phyloP scores from a whole-genome alignment of 2,888 invertebrate species.

The Plagodis dolabraria region DNA sequence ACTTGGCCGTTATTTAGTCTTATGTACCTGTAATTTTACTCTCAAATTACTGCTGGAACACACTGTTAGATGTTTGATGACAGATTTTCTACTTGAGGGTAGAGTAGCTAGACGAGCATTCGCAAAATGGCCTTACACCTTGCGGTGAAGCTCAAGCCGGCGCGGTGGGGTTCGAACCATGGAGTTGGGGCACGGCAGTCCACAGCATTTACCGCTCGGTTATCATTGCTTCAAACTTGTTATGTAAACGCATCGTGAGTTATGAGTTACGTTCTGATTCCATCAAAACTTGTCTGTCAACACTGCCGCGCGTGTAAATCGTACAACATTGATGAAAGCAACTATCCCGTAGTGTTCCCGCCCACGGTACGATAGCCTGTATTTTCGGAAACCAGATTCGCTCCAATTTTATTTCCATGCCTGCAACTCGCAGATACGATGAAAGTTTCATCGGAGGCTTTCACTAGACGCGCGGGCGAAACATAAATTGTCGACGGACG shows the following conservation, averaged over 20 bases:
- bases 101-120: no score
- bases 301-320: slow-evolving; percentile 33
- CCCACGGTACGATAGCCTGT: slow-evolving; percentile 44
- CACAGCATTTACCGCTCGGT: no score
- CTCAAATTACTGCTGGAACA: no score
- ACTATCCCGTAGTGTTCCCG: slow-evolving; percentile 41
- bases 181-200: no score
- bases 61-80: no score
- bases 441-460: slow-evolving; percentile 80
- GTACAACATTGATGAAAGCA: slow-evolving; percentile 38
- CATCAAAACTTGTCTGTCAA: slow-evolving; percentile 32
- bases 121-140: no score
- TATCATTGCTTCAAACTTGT: no score
- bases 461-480: slow-evolving; percentile 72
- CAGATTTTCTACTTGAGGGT: no score
- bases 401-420: slow-evolving; percentile 52
- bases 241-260: no score
- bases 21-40: slow-evolving; percentile 18
- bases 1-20: no score
- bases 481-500: slow-evolving; percentile 65
- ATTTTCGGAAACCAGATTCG: slow-evolving; percentile 68
- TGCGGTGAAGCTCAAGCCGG: no score
- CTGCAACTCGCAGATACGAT: slow-evolving; percentile 50
- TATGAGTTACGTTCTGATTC: slow-evolving; percentile 28
- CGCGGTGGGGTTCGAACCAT: no score